Base-by-base conservation (phyloP, 2,888 invertebrate genomes). In the Hirtodrosophila alboralis region DNA sequence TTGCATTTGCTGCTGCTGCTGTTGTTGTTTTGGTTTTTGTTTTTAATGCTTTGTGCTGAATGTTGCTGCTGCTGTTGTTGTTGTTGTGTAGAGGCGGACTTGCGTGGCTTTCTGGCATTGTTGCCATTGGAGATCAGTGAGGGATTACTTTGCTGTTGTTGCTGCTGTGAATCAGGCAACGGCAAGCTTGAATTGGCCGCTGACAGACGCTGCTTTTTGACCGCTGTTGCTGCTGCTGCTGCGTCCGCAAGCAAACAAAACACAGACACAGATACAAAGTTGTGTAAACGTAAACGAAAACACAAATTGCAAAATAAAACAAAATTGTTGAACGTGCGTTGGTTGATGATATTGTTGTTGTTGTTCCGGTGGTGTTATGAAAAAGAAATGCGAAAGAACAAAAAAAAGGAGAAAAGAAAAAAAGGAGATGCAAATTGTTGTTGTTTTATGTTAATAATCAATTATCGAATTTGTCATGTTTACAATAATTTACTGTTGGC, bases 401-500 rank as follows among this genome's bases (percentile, higher is more conserved):
- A 71, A 76, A 36, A 38, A 44, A 73, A 77, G 76, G 73, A 66
- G 38, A 53, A 53, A 53, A 52, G 13, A 34, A 31, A 52, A 66
- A 72, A 78, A 78, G 64, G 63, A 89, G 89, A 89, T 89, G 90
- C 90, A 89, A 90, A 90, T 90, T 89, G 90, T 90, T 90, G 90
- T 90, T 90, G 90, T 90, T 90, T 89, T 89, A 90, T 90, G 90
- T 91, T 90, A 90, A 90, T 90, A 90, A 85, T 88, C 90, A 88
- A 89, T 89, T 88, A 90, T 90, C 89, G 87, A 88, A 89, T 90
- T 89, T 86, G 85, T 86, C 86, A 71, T 90, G 88, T 90, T 90
- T 91, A 90, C 89, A 91, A 90, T 90, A 90, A 89, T 90, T 90
- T 90, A 90, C 90, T 90, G 90, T 90, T 90, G 90, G 90, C 90